Percentiles rank a stretch among this genome's conserved stretches.
phyloP scores from a whole-genome alignment of 2,797 vertebrate genomes.

The Gallirallus australis region DNA sequence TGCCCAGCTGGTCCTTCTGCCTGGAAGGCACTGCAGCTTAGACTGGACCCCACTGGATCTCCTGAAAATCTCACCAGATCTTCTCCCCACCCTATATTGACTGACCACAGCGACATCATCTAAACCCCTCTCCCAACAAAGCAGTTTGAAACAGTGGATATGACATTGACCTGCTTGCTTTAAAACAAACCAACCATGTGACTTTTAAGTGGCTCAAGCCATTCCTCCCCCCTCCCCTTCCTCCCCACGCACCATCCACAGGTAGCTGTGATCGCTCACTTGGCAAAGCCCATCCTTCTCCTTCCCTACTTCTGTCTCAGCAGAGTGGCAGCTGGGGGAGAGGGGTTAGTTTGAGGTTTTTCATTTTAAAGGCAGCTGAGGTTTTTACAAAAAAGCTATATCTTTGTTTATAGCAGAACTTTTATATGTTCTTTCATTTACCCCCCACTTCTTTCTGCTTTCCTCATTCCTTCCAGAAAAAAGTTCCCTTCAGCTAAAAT shows the following conservation, averaged over 20 bases:
- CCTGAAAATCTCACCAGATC: constrained; percentile 23
- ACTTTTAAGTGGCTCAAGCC: constrained; percentile 64
- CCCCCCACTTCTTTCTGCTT: background rate
- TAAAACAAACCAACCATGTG: constrained; percentile 61
- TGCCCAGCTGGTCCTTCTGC: constrained; percentile 19
- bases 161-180: constrained; percentile 79
- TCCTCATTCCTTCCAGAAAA: constrained; percentile 11
- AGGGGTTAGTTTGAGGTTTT: constrained; percentile 65
- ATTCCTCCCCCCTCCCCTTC: background rate
- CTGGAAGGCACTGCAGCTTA: constrained; percentile 25
- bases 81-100: background rate
- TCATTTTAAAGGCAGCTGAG: constrained; percentile 76
- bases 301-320: constrained; percentile 47
- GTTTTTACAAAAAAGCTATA: constrained; percentile 72
- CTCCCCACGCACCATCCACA: background rate
- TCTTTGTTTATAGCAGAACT: constrained; percentile 73
- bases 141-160: constrained; percentile 71
- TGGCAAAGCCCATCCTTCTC: constrained; percentile 14
- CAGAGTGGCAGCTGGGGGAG: constrained; percentile 44
- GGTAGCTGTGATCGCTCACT: constrained; percentile 25
- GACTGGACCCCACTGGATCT: constrained; percentile 37
- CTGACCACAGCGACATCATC: constrained; percentile 43
- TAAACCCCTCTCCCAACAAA: constrained; percentile 40
- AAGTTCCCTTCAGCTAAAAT: background rate
- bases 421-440: constrained; percentile 54